Evolutionary conservation across 2,888 invertebrate species (phyloP).

Genomic region (Monoplex corrugatus): DNA sequence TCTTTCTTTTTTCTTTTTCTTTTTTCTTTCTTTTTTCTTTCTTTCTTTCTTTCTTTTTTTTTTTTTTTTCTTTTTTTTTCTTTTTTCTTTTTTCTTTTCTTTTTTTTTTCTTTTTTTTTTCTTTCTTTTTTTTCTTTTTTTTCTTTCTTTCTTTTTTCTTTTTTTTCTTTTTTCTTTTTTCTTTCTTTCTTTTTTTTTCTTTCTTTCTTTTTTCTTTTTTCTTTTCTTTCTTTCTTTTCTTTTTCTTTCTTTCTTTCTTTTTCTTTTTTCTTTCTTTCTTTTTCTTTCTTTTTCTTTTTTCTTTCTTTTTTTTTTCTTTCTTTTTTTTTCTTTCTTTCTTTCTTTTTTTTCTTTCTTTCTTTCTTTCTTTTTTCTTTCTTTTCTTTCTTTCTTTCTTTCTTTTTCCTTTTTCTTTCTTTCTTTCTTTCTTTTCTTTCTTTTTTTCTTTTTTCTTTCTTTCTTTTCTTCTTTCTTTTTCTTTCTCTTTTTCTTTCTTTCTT

Average conservation of each 20-base stretch:
- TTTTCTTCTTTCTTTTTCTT: background rate
- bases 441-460: background rate
- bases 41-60: background rate
- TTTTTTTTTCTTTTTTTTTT: slow-evolving; percentile 18
- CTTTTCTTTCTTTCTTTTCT: background rate
- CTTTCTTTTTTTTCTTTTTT: background rate
- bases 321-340: background rate
- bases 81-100: slow-evolving; percentile 28
- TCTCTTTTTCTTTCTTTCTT: background rate
- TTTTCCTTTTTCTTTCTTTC: background rate
- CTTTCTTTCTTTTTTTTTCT: slow-evolving; percentile 15
- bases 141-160: background rate
- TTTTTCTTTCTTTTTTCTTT: background rate
- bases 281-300: too few relatives aligned
- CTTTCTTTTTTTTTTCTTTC: too few relatives aligned
- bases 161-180: background rate
- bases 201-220: background rate
- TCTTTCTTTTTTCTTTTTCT: background rate
- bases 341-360: background rate
- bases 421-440: background rate
- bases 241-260: background rate
- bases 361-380: background rate
- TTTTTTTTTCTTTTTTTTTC: background rate
- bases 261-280: background rate
- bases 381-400: background rate